Base-by-base conservation (phyloP, 1,140 invertebrate species). In the Ylistrum balloti region DNA sequence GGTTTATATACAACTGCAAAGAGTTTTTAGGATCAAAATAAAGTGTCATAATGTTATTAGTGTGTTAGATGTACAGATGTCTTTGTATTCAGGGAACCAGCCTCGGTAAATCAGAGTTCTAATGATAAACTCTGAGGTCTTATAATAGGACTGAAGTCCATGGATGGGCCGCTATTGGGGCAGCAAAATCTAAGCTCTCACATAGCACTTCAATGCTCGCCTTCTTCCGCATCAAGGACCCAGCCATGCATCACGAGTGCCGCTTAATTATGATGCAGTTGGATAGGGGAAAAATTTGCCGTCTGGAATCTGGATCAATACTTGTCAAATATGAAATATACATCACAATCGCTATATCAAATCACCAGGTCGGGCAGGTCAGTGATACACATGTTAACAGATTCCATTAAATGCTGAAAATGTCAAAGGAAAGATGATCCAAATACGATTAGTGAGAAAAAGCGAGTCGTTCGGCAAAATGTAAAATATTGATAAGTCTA, bases 281-380 rank as follows among this genome's bases (percentile, higher is more conserved):
- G 56, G 56, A 74, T 74, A n/a, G 56, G 56, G n/a, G 56, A 74
- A 74, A 74, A 45, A n/a, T 74, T 28, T 28, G 9, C 56, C 11
- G 56, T 74, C 56, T 74, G 56, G 56, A 74, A 74, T 74, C 56
- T 45, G 35, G 88, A 89, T 89, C 88, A 41, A 89, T 89, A 89
- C 41, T 86, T 74, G 20, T 85, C 88, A 89, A 89, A 89, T 91
- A 91, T 89, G 86, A 91, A 89, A 91, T 91, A 91, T 91, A 91
- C 86, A 91, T 89, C 86, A 85, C 90, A 89, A 91, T 89, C 88
- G 86, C 86, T 41, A 88, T 88, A 91, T 89, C 88, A 87, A 88
- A 89, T 89, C 88, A 88, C 86, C 35, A 86, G 88, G 56, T 34
- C 41, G 85, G 45, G 33, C 35, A 86, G 88, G 32, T 85, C 88